Evolutionary conservation across 2,797 vertebrate genomes (phyloP), one percentile per base, ranked within the genome.

Genomic region (Darevskia nairensis): DNA sequence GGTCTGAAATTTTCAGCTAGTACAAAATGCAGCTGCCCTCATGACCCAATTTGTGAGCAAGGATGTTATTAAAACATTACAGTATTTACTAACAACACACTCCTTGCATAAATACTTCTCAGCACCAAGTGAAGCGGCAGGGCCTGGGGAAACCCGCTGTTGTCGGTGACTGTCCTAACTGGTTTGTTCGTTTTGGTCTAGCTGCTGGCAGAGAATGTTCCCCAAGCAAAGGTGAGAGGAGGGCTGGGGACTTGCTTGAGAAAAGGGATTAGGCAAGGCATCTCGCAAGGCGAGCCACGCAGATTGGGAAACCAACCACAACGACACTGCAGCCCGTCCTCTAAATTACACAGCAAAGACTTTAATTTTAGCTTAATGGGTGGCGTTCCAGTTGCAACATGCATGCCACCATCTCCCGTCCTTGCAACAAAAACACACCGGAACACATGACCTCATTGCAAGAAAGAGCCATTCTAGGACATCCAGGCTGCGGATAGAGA

Each of bases 271-370:
- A 61, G 25, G 82, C 32, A 82, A 88, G 44, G 25, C 46, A 71
- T 66, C 64, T 44, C 35, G 1, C 15, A 32, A 81, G n/a, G 23
- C 55, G n/a, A 84, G 55, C 44, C 61, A 61, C 35, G 17, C 3
- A 2, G 71, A 9, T 82, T 85, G 69, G 71, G 88, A 85, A 89
- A 86, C 41, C 41, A 76, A 17, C 84, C 78, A 32, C 77, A 85
- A 3, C 9, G 32, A 6, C 78, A 8, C 88, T 75, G 23, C 25
- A 32, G 23, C 78, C 35, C 2, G 41, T 76, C 83, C 71, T 86
- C 83, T 35, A 23, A 68, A 55, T 82, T 75, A 55, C 78, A 76
- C 25, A 1, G 71, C 7, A 75, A 68, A 86, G 76, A 35, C 77
- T 13, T 72, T 59, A 55, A 75, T 85, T 79, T 89, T 75, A 44